Percentiles rank a stretch among this genome's conserved stretches.
phyloP scores from a whole-genome alignment of 2,797 vertebrate species.

The Muscicapa striata region DNA sequence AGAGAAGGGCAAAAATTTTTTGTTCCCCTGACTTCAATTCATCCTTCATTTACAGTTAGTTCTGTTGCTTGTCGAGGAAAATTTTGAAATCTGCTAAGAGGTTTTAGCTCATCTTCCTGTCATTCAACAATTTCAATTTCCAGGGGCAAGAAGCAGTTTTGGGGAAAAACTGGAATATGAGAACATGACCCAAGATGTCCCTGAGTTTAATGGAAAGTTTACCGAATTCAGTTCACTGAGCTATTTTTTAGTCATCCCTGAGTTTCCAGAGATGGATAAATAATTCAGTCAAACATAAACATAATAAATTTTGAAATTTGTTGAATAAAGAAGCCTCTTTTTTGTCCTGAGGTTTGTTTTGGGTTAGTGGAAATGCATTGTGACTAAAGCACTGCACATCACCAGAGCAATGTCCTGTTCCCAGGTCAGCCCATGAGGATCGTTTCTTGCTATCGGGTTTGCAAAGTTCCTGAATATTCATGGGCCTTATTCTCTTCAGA shows the following conservation, averaged over 20 bases:
- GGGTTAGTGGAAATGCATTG: neutral
- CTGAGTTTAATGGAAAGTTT: neutral
- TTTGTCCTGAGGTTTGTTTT: neutral
- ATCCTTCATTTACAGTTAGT: neutral
- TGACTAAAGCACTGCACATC: neutral
- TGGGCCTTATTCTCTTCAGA: neutral
- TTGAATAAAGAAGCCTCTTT: neutral
- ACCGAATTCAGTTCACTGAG: neutral
- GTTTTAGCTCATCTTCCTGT: neutral
- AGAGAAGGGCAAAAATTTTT: neutral
- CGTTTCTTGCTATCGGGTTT: neutral
- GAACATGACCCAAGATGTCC: neutral
- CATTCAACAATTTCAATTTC: neutral
- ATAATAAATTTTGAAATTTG: slow-evolving; percentile 1
- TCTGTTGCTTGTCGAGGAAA: neutral
- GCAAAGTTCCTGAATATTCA: neutral
- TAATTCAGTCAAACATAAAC: neutral
- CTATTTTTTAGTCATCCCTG: neutral
- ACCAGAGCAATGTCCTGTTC: neutral
- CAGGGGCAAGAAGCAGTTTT: neutral
- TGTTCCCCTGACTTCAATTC: neutral
- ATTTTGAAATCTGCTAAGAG: neutral
- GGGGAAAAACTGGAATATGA: neutral
- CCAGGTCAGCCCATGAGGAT: neutral
- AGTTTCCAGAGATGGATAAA: slow-evolving; percentile 17